phyloP scores from a whole-genome alignment of 2,888 invertebrate genomes.

The Drosophila vallismaia region DNA sequence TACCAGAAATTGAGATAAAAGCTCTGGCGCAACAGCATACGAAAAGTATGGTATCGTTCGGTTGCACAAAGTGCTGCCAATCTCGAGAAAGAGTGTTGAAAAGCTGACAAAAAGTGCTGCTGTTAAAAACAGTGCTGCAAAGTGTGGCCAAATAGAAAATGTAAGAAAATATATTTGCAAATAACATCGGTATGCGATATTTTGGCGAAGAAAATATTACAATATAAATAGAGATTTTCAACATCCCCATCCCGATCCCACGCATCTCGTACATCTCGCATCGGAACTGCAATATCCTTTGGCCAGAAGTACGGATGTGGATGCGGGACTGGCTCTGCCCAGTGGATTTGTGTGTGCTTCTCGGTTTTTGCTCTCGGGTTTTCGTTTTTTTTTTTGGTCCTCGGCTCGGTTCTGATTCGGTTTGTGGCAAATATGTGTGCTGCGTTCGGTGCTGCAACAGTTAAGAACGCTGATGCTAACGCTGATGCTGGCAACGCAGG shows the following conservation, averaged over 20 bases:
- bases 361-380: slow-evolving; percentile 1
- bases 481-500: slow-evolving; percentile 2
- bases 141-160: too few relatives aligned
- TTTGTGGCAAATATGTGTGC: slow-evolving; percentile 1
- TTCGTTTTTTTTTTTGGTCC: slow-evolving; percentile 1
- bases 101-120: too few relatives aligned
- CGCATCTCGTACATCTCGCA: slow-evolving; percentile 1
- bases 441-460: slow-evolving; percentile 8
- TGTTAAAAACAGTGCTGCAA: too few relatives aligned
- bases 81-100: too few relatives aligned
- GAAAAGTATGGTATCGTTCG: too few relatives aligned
- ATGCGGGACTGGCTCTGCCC: slow-evolving; percentile 2
- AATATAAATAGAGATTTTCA: too few relatives aligned
- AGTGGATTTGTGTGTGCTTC: not conserved
- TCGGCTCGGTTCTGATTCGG: not conserved
- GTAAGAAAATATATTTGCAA: too few relatives aligned
- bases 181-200: too few relatives aligned
- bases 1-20: too few relatives aligned
- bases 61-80: too few relatives aligned
- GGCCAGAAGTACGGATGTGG: slow-evolving; percentile 2
- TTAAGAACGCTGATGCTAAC: slow-evolving; percentile 3
- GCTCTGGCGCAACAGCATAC: too few relatives aligned
- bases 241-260: not conserved
- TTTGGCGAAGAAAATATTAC: too few relatives aligned
- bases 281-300: slow-evolving; percentile 1